Conservation (phyloP, 2,113 vertebrate species). For the Theristicus caerulescens region DNA sequence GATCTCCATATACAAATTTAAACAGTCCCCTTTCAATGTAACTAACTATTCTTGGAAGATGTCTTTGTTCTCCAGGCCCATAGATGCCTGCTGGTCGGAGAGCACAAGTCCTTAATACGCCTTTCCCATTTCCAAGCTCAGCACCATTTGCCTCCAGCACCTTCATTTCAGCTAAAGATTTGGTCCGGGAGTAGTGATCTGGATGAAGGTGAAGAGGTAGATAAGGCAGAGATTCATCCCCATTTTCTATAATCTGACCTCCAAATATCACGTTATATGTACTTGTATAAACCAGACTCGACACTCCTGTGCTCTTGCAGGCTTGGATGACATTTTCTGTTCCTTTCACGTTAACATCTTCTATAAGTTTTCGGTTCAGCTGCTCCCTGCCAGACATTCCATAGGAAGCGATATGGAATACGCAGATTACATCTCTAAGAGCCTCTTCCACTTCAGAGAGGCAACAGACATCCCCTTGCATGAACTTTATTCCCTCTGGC, state of each 20-base stretch:
- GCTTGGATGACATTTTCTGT: slow-evolving; percentile 86
- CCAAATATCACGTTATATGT: slow-evolving; percentile 94
- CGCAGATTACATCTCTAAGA: slow-evolving; percentile 76
- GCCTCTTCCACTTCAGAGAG: slow-evolving; percentile 78
- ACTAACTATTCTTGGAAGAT: slow-evolving; percentile 90
- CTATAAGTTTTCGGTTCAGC: slow-evolving; percentile 81
- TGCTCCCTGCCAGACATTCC: slow-evolving; percentile 97
- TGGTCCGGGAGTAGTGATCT: slow-evolving; percentile 94
- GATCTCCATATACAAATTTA: slow-evolving; percentile 86
- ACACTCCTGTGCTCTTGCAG: slow-evolving; percentile 75
- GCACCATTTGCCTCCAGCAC: slow-evolving; percentile 84
- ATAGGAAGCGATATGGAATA: slow-evolving; percentile 92
- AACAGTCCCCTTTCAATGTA: slow-evolving; percentile 90
- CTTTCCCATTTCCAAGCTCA: slow-evolving; percentile 48
- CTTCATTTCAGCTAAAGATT: slow-evolving; percentile 89
- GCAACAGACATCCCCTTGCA: slow-evolving; percentile 81
- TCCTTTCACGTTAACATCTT: slow-evolving; percentile 87
- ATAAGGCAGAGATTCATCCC: slow-evolving; percentile 90
- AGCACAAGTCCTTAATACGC: slow-evolving; percentile 83
- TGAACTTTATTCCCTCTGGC: slow-evolving; percentile 80
- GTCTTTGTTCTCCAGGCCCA: slow-evolving; percentile 90
- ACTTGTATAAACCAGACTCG: slow-evolving; percentile 90
- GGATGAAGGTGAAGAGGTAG: slow-evolving; percentile 90
- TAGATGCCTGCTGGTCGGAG: slow-evolving; percentile 93
- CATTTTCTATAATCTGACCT: slow-evolving; percentile 89